Percentiles rank a stretch among this genome's conserved stretches.
phyloP scores from a whole-genome alignment of 2,113 vertebrate species.

The Mirounga angustirostris region DNA sequence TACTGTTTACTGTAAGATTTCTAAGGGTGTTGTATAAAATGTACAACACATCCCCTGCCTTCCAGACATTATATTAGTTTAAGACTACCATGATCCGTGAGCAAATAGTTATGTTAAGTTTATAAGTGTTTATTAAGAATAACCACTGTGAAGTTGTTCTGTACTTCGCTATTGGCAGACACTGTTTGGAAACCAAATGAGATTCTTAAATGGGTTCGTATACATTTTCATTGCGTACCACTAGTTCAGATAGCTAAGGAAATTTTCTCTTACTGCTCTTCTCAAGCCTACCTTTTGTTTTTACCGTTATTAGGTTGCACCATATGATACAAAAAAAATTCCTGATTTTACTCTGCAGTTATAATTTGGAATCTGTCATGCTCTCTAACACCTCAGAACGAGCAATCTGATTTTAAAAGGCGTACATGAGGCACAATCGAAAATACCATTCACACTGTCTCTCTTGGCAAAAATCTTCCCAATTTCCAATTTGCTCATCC shows the following conservation, averaged over 20 bases:
- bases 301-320: slow-evolving; percentile 28
- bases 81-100: not conserved
- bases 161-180: slow-evolving; percentile 26
- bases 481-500: slow-evolving; percentile 25
- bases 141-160: slow-evolving; percentile 51
- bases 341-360: slow-evolving; percentile 58
- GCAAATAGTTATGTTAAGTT: slow-evolving; percentile 55
- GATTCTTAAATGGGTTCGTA: slow-evolving; percentile 38
- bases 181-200: slow-evolving; percentile 63
- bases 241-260: slow-evolving; percentile 22
- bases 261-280: not conserved
- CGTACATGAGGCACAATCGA: not conserved
- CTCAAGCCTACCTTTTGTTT: not conserved
- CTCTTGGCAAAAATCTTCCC: slow-evolving; percentile 47
- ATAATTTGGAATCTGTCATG: not conserved
- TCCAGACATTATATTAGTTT: slow-evolving; percentile 44
- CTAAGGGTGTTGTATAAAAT: slow-evolving; percentile 51
- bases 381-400: not conserved
- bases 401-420: slow-evolving; percentile 51
- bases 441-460: slow-evolving; percentile 18
- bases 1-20: slow-evolving; percentile 48
- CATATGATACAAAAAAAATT: slow-evolving; percentile 58
- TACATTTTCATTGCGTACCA: slow-evolving; percentile 48
- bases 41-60: slow-evolving; percentile 50
- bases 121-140: slow-evolving; percentile 61